Evolutionary conservation across 2,888 invertebrate genomes (phyloP), one percentile per base, ranked within the genome.

Genomic region (Entomobrya proxima): DNA sequence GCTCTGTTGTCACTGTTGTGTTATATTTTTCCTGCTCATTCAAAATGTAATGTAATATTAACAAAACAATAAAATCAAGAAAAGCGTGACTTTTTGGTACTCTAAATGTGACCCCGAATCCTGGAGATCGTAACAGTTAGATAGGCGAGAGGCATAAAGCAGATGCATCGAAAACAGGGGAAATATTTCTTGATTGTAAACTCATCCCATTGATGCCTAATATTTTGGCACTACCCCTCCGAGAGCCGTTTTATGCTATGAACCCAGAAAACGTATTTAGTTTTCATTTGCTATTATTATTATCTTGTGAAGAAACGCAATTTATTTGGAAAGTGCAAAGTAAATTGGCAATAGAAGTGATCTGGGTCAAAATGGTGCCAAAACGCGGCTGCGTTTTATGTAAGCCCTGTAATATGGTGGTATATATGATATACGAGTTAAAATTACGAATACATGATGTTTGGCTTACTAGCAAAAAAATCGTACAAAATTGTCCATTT

Each of bases 41-140:
- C 40, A 37, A 67, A 67, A 67, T 40, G 67, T 67, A 67, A 67
- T 67, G 67, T 67, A 67, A 67, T 67, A 67, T 40, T 67, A 67
- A 67, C 67, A 67, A 24, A 40, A 13, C 40, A 37, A 67, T 67
- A 67, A 67, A 67, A 67, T 67, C 67, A 67, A 67, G 67, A 67
- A 24, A 40, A 40, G 37, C 40, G 40, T 67, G 67, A 67, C 67
- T 67, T 67, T 52, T 24, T 67, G 37, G 24, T 67, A 24, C 40
- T 64, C 61, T 32, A 18, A 18, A 35, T 64, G 61, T 18, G 35
- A 35, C n/a, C 18, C n/a, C 35, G 2, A 7, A 1, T 27, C 27
- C 27, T 55, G 55, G 30, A 32, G 15, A 6, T 15, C 40, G 40
- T 40, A 11, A 21, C 52, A 3, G n/a, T n/a, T 18, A 52, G 7